Evolutionary conservation across 2,888 invertebrate species (phyloP).

Genomic region (Tenthredo scrophulariae): DNA sequence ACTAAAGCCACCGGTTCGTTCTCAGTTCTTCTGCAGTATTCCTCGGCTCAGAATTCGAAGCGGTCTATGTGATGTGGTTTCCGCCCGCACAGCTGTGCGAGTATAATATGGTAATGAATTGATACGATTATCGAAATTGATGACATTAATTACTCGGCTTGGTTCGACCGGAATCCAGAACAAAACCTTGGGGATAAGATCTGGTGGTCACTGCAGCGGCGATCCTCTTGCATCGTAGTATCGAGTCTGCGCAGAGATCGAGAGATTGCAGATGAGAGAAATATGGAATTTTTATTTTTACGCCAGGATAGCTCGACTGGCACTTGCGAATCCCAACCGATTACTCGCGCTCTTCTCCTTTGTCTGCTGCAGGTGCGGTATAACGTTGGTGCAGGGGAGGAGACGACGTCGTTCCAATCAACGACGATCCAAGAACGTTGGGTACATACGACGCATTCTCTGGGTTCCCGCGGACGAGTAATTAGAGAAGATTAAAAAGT

Average conservation of each 20-base stretch:
- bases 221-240: background rate
- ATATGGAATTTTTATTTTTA: conserved; percentile 16
- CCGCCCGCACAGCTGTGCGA: background rate
- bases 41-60: background rate
- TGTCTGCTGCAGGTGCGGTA: conserved; percentile 44
- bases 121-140: conserved; percentile 47
- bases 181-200: conserved; percentile 23
- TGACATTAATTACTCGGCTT: conserved; percentile 36
- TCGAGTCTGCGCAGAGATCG: conserved; percentile 3
- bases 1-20: conserved; percentile 9
- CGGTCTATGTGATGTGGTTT: background rate
- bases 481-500: conserved; percentile 51
- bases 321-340: background rate
- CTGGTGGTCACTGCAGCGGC: background rate
- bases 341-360: conserved; percentile 24
- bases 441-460: conserved; percentile 45
- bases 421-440: conserved; percentile 29
- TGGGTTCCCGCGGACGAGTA: conserved; percentile 44
- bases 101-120: conserved; percentile 40
- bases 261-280: conserved; percentile 5
- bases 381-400: background rate
- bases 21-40: conserved; percentile 22
- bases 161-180: background rate
- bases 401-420: conserved; percentile 44
- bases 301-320: conserved; percentile 2